phyloP scores from a whole-genome alignment of 2,888 invertebrate genomes.

The Drosophila percnosoma region DNA sequence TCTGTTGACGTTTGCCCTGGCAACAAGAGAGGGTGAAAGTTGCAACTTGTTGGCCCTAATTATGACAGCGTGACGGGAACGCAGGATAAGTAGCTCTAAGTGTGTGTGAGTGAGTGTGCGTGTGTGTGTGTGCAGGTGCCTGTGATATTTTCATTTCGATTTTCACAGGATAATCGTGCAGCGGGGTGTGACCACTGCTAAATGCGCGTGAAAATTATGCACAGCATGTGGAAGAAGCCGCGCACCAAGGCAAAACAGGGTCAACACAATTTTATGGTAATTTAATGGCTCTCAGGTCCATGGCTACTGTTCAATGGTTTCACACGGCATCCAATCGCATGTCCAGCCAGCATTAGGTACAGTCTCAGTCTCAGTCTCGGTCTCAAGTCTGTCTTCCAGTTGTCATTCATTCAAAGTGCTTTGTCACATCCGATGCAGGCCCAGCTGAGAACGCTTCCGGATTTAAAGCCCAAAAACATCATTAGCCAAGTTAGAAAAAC shows the following conservation, averaged over 20 bases:
- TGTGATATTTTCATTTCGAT: constrained; percentile 35
- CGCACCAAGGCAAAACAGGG: constrained; percentile 51
- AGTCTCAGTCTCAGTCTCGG: constrained; percentile 1
- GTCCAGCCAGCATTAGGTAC: constrained; percentile 27
- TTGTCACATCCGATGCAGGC: constrained; percentile 61
- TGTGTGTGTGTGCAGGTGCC: constrained; percentile 49
- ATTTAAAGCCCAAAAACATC: constrained; percentile 70
- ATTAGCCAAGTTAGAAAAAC: constrained; percentile 57
- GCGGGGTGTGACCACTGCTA: constrained; percentile 40
- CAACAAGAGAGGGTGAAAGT: constrained; percentile 65
- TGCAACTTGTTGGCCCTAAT: constrained; percentile 55
- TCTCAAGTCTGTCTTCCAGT: background rate
- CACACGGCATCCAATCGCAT: constrained; percentile 53
- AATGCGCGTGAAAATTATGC: constrained; percentile 74
- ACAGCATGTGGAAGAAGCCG: constrained; percentile 42
- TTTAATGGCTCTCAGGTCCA: constrained; percentile 57
- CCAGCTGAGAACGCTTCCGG: constrained; percentile 57
- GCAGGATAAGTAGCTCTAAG: constrained; percentile 48
- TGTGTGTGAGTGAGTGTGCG: background rate
- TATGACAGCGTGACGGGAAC: constrained; percentile 47
- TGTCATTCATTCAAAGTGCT: constrained; percentile 37
- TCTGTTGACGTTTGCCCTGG: constrained; percentile 9
- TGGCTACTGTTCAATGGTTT: constrained; percentile 34
- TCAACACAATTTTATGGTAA: constrained; percentile 65
- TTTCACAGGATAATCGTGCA: constrained; percentile 57